phyloP scores from a whole-genome alignment of 2,797 vertebrate genomes.

The Champsocephalus gunnari region DNA sequence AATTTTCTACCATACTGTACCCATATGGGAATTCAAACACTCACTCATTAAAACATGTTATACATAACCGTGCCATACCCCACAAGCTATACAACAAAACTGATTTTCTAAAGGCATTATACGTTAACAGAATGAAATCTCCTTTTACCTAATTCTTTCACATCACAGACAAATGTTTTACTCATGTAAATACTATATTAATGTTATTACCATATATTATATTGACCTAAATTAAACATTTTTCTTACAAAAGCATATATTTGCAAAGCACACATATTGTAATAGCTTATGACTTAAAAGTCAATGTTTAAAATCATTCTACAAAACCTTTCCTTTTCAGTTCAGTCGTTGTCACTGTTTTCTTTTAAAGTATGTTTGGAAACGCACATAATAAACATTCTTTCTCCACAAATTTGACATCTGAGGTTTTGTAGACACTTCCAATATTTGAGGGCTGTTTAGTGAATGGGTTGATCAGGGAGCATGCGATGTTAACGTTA shows the following conservation, averaged over 20 bases:
- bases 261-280: no score
- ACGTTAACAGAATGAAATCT: no score
- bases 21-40: neutral
- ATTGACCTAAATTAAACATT: neutral
- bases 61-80: neutral
- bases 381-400: neutral
- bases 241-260: no score
- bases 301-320: neutral
- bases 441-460: neutral
- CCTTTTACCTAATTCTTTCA: neutral
- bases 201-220: neutral
- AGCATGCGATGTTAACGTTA: neutral
- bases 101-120: neutral
- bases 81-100: neutral
- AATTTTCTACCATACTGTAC: no score
- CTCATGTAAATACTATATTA: neutral
- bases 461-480: neutral
- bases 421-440: neutral
- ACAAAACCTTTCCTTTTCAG: neutral
- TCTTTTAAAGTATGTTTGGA: neutral
- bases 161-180: neutral
- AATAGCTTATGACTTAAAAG: neutral
- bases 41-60: neutral
- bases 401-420: neutral
- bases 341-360: no score